phyloP scores from a whole-genome alignment of 2,888 invertebrate species.

The Polylopha cassiicola region DNA sequence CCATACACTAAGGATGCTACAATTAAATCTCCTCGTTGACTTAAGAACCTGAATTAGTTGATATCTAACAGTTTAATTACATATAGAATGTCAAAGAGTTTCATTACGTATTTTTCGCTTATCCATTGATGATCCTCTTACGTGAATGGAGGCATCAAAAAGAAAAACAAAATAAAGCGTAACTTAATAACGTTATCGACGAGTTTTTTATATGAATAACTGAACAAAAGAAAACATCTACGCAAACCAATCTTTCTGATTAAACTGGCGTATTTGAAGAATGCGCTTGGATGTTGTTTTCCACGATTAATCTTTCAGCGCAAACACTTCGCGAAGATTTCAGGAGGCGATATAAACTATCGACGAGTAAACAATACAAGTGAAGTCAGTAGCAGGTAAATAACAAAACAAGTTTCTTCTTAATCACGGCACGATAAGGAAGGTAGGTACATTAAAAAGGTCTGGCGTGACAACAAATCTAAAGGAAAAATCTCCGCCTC shows the following conservation, averaged over 20 bases:
- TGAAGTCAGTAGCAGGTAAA: constrained; percentile 14
- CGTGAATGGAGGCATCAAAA: too few relatives aligned
- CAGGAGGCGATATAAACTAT: constrained; percentile 7
- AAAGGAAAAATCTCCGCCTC: constrained; percentile 77
- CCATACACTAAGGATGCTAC: constrained; percentile 42
- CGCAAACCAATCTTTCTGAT: too few relatives aligned
- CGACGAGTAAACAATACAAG: constrained; percentile 11
- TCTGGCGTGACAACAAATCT: constrained; percentile 79
- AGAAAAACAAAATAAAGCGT: too few relatives aligned
- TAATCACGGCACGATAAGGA: constrained; percentile 72
- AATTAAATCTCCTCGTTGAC: constrained; percentile 53
- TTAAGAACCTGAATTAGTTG: constrained; percentile 42
- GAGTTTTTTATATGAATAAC: too few relatives aligned
- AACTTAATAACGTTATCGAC: too few relatives aligned
- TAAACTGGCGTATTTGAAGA: too few relatives aligned
- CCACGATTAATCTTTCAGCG: not conserved
- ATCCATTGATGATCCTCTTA: too few relatives aligned
- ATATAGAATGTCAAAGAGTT: too few relatives aligned
- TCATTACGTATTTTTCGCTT: too few relatives aligned
- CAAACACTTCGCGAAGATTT: constrained; percentile 1
- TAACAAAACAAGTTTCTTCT: constrained; percentile 53
- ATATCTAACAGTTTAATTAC: too few relatives aligned
- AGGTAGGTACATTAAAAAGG: constrained; percentile 74
- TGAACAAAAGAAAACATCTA: too few relatives aligned
- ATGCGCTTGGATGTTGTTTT: too few relatives aligned